These are phyloP conservation scores for Phymatocera aterrima DNA, from an alignment of 2,888 invertebrate genomes.

Conservation along the genomic window DNA sequence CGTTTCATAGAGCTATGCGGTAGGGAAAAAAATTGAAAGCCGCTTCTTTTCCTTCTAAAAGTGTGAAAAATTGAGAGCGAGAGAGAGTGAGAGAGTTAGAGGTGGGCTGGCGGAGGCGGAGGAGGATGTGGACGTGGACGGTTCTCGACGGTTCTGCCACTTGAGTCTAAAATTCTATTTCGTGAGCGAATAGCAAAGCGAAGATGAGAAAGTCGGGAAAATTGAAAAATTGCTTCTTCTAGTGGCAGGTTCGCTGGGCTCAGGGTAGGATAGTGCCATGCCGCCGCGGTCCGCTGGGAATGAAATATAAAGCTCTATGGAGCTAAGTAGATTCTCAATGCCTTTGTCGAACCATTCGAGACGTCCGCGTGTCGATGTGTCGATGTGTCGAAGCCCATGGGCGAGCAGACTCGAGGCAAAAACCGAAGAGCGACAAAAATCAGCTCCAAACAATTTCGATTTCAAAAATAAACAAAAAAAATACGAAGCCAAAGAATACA, in stretches of 20 bases:
- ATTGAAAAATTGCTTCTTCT: slow-evolving; percentile 73
- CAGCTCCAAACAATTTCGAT: not conserved
- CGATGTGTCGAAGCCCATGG: not conserved
- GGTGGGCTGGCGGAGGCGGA: not conserved
- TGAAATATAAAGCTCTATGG: slow-evolving; percentile 58
- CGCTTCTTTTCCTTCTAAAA: not conserved
- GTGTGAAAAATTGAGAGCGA: not conserved
- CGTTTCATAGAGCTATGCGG: too few relatives aligned
- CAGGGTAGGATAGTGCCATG: slow-evolving; percentile 11
- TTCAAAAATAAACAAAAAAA: not conserved
- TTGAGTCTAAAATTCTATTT: slow-evolving; percentile 72
- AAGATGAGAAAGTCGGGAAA: slow-evolving; percentile 74
- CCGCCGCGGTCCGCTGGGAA: slow-evolving; percentile 58
- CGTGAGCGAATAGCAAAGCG: slow-evolving; percentile 71
- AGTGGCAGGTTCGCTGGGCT: slow-evolving; percentile 51
- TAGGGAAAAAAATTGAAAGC: too few relatives aligned
- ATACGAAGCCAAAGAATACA: too few relatives aligned
- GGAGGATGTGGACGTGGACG: slow-evolving; percentile 5
- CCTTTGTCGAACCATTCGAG: slow-evolving; percentile 60
- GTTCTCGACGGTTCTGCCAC: slow-evolving; percentile 54
- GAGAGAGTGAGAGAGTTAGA: too few relatives aligned
- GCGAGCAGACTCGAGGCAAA: not conserved
- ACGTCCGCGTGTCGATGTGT: slow-evolving; percentile 26
- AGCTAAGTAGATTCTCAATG: slow-evolving; percentile 68
- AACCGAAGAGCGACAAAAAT: not conserved